A percentile compares a stretch with the other conserved stretches of the same genome.
phyloP scores from a whole-genome alignment of 2,113 vertebrate species.

The Thinocorus orbignyianus region DNA sequence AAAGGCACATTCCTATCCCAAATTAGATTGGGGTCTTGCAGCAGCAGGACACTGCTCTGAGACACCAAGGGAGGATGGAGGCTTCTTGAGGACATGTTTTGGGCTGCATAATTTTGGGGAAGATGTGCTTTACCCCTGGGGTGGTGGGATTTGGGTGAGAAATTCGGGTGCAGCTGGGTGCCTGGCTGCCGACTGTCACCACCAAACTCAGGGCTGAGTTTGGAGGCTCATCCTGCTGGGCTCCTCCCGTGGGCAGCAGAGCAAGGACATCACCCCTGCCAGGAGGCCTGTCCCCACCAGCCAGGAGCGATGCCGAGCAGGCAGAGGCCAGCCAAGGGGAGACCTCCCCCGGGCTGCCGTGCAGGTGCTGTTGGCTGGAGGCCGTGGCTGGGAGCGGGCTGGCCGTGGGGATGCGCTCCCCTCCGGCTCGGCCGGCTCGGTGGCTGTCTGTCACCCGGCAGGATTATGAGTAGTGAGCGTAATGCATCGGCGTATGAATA shows the following conservation, averaged over 20 bases:
- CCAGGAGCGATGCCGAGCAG: background rate
- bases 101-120: background rate
- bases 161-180: background rate
- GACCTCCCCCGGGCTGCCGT: background rate
- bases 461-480: constrained; percentile 97
- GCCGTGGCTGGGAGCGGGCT: fast-evolving
- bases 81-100: background rate
- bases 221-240: background rate
- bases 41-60: background rate
- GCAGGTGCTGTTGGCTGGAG: background rate
- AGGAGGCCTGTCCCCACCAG: background rate
- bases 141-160: fast-evolving
- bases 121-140: background rate
- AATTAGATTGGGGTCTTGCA: background rate
- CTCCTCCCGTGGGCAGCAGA: background rate
- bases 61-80: background rate
- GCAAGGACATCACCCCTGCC: background rate
- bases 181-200: background rate
- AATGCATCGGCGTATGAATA: constrained; percentile 96
- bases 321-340: background rate
- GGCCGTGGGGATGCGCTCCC: background rate
- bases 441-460: constrained; percentile 79
- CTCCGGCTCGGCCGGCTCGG: constrained; percentile 2
- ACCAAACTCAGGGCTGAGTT: background rate
- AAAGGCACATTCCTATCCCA: background rate